phyloP scores from a whole-genome alignment of 30 jellyfish, hydroid and myxozoan species.

The Hydractinia echinata region DNA sequence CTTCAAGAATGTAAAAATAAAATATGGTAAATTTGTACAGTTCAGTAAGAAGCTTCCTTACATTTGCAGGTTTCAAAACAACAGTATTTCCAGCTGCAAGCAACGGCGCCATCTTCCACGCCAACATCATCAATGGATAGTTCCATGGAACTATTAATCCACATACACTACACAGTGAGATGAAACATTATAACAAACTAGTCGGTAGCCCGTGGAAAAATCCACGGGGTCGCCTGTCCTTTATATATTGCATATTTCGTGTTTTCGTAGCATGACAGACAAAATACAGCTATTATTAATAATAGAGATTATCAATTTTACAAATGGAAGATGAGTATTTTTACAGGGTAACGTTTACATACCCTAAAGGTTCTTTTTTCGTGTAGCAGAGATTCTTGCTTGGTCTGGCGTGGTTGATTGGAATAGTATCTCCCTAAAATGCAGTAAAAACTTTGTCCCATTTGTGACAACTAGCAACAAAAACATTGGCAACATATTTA shows the following conservation, averaged over 20 bases:
- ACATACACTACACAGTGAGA: slow-evolving; percentile 54
- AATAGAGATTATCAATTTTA: not conserved
- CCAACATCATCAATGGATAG: slow-evolving; percentile 99
- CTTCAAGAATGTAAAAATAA: too few species aligned
- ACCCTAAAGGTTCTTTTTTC: slow-evolving; percentile 96
- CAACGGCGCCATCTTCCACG: slow-evolving; percentile 99
- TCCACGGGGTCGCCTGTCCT: too few species aligned
- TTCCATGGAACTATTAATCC: slow-evolving; percentile 99
- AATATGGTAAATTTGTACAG: too few species aligned
- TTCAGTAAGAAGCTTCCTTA: not conserved
- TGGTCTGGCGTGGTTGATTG: slow-evolving; percentile 98
- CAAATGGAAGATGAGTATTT: not conserved
- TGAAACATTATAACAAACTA: too few species aligned
- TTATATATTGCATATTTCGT: too few species aligned
- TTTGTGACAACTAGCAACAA: too few species aligned
- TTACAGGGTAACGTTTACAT: not conserved
- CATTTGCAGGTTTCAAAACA: slow-evolving; percentile 98
- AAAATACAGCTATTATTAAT: too few species aligned
- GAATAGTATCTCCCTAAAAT: slow-evolving; percentile 85
- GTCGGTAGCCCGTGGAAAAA: too few species aligned
- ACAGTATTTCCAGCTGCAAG: slow-evolving; percentile 99
- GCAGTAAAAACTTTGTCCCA: not conserved
- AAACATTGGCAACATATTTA: too few species aligned
- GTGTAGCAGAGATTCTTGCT: slow-evolving; percentile 90
- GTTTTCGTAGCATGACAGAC: too few species aligned